These are phyloP conservation scores for Megathymus violae DNA, from an alignment of 1,140 invertebrate genomes.

Conservation along the genomic window DNA sequence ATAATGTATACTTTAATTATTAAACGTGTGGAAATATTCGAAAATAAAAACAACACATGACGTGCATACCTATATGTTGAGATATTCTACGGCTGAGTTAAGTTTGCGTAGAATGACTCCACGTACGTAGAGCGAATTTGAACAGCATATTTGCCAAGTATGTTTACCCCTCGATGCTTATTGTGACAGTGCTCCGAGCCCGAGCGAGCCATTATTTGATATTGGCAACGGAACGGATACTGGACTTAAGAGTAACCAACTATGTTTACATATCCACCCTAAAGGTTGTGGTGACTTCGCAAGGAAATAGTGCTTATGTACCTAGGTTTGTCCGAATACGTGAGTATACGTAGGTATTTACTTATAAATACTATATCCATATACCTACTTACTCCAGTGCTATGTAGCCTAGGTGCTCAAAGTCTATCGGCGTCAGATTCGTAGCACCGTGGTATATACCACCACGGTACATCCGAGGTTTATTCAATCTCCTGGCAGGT, in stretches of 20 bases:
- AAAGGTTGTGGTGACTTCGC: not conserved
- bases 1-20: not conserved
- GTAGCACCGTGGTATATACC: too few species aligned
- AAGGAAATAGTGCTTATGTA: not conserved
- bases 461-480: too few species aligned
- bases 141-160: conserved; percentile 61
- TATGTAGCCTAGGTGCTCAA: too few species aligned
- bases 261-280: conserved; percentile 4
- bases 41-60: too few species aligned
- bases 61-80: conserved; percentile 3
- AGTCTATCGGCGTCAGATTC: too few species aligned
- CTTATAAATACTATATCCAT: too few species aligned
- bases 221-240: conserved; percentile 35
- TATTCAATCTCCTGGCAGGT: too few species aligned
- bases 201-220: conserved; percentile 38
- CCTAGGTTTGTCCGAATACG: too few species aligned
- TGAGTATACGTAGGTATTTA: too few species aligned
- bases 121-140: conserved; percentile 50
- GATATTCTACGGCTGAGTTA: conserved; percentile 31
- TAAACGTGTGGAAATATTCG: not conserved
- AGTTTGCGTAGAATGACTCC: conserved; percentile 18
- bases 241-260: not conserved
- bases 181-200: conserved; percentile 50
- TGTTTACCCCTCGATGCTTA: conserved; percentile 65
- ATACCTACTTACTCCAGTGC: too few species aligned